Evolutionary conservation across 1,140 invertebrate species (phyloP).

Genomic region (Drosophila bocqueti): DNA sequence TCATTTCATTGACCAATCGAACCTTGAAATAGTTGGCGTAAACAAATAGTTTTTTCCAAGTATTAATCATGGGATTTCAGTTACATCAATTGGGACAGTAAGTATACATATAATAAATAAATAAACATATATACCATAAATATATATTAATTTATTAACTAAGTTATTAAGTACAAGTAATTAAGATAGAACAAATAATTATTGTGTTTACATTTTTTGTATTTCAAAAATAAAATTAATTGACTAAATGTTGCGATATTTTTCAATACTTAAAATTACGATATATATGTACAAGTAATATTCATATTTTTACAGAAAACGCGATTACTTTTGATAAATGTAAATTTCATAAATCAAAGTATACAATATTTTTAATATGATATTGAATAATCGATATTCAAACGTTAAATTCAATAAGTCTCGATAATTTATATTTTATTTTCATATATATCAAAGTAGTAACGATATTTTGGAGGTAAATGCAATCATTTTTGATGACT

Average conservation of each 20-base stretch:
- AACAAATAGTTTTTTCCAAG: conserved; percentile 18
- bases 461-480: no score
- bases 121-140: background rate
- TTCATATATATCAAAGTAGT: no score
- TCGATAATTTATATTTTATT: background rate
- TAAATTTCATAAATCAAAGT: background rate
- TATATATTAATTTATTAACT: background rate
- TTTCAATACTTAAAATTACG: no score
- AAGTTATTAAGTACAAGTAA: background rate
- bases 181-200: no score
- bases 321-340: no score
- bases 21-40: conserved; percentile 30
- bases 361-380: background rate
- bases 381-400: background rate
- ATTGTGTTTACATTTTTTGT: background rate
- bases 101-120: background rate
- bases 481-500: no score
- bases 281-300: no score
- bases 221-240: background rate
- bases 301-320: no score
- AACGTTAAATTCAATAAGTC: background rate
- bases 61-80: background rate
- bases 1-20: conserved; percentile 38
- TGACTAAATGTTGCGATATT: no score
- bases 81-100: background rate